Conservation (phyloP, 2,888 invertebrate species). For the Aspidiotus destructor region DNA sequence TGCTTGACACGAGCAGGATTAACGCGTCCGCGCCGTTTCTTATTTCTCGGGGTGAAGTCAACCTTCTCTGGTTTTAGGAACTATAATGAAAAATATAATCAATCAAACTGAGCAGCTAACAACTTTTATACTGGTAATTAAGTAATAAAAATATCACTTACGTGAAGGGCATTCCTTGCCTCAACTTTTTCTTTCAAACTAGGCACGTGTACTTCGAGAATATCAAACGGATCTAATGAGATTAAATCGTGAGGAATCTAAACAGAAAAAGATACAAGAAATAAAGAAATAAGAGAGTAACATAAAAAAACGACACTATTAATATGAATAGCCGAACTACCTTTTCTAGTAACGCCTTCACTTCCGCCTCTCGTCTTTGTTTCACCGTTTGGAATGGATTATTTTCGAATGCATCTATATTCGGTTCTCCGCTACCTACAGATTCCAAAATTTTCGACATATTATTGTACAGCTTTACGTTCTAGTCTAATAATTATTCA, state of each 20-base stretch:
- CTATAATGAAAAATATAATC: constrained; percentile 46
- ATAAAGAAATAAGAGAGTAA: constrained; percentile 3
- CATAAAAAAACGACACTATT: constrained; percentile 13
- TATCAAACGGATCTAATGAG: constrained; percentile 69
- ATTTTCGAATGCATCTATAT: constrained; percentile 87
- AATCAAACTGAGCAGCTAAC: constrained; percentile 32
- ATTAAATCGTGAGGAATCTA: constrained; percentile 88
- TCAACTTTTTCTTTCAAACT: constrained; percentile 68
- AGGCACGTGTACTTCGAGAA: constrained; percentile 74
- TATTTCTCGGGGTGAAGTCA: constrained; percentile 65
- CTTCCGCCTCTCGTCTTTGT: constrained; percentile 87
- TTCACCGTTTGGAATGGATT: constrained; percentile 91
- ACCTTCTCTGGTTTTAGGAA: constrained; percentile 66
- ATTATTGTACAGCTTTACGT: not conserved
- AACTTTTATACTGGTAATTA: not conserved
- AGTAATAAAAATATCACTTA: constrained; percentile 40
- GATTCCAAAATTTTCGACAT: constrained; percentile 25
- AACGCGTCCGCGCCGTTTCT: constrained; percentile 63
- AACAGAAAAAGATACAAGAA: not conserved
- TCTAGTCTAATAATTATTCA: not conserved
- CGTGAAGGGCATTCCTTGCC: constrained; percentile 60
- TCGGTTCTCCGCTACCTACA: constrained; percentile 79
- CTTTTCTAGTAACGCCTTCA: constrained; percentile 89
- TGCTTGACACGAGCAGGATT: constrained; percentile 64
- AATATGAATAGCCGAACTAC: constrained; percentile 40